phyloP scores from a whole-genome alignment of 2,113 vertebrate genomes.

The Progne subis region DNA sequence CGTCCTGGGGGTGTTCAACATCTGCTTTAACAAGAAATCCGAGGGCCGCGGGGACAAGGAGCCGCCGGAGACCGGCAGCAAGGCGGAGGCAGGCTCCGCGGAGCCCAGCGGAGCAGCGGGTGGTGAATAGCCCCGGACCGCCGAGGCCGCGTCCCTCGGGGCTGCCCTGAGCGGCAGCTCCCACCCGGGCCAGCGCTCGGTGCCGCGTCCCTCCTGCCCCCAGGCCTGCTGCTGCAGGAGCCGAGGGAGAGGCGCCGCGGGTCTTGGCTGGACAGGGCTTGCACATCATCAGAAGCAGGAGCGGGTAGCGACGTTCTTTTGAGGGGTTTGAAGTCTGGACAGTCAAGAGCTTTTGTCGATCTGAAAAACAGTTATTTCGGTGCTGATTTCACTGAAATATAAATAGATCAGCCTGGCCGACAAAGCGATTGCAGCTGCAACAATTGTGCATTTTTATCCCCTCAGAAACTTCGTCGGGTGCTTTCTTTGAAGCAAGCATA shows the following conservation, averaged over 20 bases:
- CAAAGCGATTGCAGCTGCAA: neutral
- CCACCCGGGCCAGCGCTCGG: neutral
- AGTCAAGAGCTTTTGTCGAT: neutral
- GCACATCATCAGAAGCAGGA: neutral
- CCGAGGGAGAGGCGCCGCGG: neutral
- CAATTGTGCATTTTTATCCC: neutral
- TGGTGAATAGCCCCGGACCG: neutral
- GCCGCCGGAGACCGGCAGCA: neutral
- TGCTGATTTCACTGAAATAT: neutral
- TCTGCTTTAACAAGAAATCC: slow-evolving; percentile 61
- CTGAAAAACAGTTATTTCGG: neutral
- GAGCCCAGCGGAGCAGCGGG: neutral
- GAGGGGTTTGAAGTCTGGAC: neutral
- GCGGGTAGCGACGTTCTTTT: neutral
- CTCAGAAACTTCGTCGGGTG: neutral
- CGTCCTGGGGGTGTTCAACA: slow-evolving; percentile 70
- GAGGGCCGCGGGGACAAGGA: neutral
- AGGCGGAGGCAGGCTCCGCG: neutral
- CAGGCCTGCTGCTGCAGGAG: neutral
- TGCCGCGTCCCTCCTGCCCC: neutral
- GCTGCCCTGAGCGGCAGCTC: neutral
- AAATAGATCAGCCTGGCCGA: neutral
- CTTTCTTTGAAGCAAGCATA: neutral
- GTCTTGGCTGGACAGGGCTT: neutral
- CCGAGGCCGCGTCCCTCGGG: neutral